Evolutionary conservation across 1,140 invertebrate species (phyloP).

Genomic region (Eupeodes corollae): DNA sequence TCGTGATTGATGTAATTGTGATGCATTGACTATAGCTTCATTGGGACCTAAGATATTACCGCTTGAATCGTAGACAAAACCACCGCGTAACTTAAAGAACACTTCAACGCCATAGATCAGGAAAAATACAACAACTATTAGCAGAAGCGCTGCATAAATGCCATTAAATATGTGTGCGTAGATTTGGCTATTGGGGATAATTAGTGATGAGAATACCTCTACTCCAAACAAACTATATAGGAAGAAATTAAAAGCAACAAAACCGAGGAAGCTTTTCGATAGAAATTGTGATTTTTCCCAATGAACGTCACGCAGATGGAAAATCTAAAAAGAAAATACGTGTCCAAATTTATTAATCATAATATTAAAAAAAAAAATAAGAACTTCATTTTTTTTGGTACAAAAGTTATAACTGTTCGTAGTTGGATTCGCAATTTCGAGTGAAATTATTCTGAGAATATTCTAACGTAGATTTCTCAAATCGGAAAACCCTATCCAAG

Average conservation of each 20-base stretch:
- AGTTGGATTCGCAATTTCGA: no score
- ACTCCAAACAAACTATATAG: conserved; percentile 74
- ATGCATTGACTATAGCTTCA: conserved; percentile 56
- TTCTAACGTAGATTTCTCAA: no score
- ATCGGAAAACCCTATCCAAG: no score
- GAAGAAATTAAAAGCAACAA: conserved; percentile 81
- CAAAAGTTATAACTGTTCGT: no score
- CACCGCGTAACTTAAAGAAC: conserved; percentile 74
- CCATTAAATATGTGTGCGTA: conserved; percentile 72
- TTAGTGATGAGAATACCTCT: conserved; percentile 48
- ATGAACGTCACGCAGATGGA: conserved; percentile 76
- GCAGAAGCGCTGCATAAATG: conserved; percentile 79
- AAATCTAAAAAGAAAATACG: conserved; percentile 51
- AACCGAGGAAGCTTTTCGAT: conserved; percentile 86
- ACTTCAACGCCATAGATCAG: conserved; percentile 91
- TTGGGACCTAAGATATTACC: conserved; percentile 29
- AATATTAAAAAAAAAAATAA: no score
- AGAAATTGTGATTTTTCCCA: conserved; percentile 81
- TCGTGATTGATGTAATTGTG: conserved; percentile 83
- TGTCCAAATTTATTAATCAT: no score
- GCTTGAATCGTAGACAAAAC: conserved; percentile 38
- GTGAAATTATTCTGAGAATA: no score
- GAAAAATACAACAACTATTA: conserved; percentile 86
- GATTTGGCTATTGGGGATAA: conserved; percentile 23
- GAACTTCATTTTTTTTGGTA: no score